A percentile compares a stretch with the other conserved stretches of the same genome.
Evolutionary conservation across 2,888 invertebrate species (phyloP).

Genomic region (Patella pellucida): DNA sequence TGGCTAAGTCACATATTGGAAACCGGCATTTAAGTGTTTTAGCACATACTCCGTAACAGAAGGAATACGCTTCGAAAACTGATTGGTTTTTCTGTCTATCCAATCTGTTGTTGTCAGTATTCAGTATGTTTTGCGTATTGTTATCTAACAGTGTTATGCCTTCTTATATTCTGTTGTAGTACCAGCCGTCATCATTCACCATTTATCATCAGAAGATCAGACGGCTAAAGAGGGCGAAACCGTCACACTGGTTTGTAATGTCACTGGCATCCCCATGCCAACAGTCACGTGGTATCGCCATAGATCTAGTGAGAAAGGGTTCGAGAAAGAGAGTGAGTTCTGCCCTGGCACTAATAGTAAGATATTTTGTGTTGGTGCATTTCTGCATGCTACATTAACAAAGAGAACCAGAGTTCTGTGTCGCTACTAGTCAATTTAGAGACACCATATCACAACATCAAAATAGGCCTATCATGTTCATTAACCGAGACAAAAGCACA

Average conservation of each 20-base stretch:
- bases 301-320: constrained; percentile 24
- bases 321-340: constrained; percentile 44
- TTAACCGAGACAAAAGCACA: no score
- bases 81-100: no score
- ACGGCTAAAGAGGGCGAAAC: constrained; percentile 94
- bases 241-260: constrained; percentile 85
- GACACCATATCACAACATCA: no score
- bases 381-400: background rate
- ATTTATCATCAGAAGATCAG: constrained; percentile 83
- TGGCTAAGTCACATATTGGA: no score
- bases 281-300: constrained; percentile 87
- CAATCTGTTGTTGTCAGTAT: no score
- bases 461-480: no score
- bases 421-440: no score
- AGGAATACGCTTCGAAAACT: no score
- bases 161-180: constrained; percentile 76
- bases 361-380: constrained; percentile 24
- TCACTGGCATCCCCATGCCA: constrained; percentile 84
- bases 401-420: background rate
- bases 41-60: no score
- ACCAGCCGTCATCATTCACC: constrained; percentile 92
- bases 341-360: constrained; percentile 45
- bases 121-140: background rate
- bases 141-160: background rate
- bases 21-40: no score